phyloP scores from a whole-genome alignment of 1,140 invertebrate genomes.

The Dryas iulia region DNA sequence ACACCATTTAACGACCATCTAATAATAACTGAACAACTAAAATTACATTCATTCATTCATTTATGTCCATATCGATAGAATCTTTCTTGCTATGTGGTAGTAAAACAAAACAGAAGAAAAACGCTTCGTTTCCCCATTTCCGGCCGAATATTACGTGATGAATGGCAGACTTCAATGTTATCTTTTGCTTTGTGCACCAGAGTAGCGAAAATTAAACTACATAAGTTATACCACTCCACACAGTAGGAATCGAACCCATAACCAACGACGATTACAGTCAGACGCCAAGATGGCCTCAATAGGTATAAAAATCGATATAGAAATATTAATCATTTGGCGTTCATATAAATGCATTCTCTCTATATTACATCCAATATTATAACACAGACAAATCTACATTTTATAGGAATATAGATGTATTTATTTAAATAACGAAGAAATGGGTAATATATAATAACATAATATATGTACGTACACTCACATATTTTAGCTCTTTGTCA shows the following conservation, averaged over 20 bases:
- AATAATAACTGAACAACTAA: slow-evolving; percentile 15
- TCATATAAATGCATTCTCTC: not conserved
- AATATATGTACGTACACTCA: not conserved
- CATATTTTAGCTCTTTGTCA: not conserved
- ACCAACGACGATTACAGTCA: no score
- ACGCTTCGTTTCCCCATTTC: no score
- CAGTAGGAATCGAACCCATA: no score
- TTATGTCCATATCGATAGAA: not conserved
- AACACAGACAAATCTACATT: not conserved
- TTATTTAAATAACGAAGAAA: not conserved
- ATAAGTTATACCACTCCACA: no score
- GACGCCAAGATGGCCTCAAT: no score
- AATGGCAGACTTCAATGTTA: no score
- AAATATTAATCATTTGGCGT: not conserved
- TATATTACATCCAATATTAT: not conserved
- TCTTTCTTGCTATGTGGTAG: no score
- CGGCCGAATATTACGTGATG: no score
- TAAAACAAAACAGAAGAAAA: no score
- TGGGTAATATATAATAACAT: not conserved
- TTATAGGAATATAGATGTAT: not conserved
- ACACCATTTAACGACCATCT: slow-evolving; percentile 17
- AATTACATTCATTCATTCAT: not conserved
- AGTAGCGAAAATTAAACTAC: no score
- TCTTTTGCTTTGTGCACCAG: no score
- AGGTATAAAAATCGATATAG: not conserved